Evolutionary conservation across 2,113 vertebrate genomes (phyloP), one percentile per base, ranked within the genome.

Genomic region (Cavia porcellus): DNA sequence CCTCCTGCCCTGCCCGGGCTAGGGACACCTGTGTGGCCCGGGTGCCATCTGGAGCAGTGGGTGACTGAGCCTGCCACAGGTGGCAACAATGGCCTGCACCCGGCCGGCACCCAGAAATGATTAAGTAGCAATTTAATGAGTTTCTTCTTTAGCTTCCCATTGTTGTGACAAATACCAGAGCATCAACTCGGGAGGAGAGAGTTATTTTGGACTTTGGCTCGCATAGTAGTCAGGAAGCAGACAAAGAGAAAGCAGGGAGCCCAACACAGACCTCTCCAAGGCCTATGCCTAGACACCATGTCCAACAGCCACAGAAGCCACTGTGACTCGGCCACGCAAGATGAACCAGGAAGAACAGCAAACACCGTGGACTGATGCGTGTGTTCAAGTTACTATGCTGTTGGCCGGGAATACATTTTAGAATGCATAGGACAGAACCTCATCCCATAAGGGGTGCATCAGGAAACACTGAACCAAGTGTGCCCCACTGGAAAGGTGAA

Each of bases 331-430:
- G 25, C 75, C 32, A 11, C 0, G 4, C 52, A 62, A 55, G 70
- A 32, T 2, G 5, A 35, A 42, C 25, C 70, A 30, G 17, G 0
- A 10, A 52, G 88, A 66, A 42, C 22, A 2, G 38, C 4, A 25
- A 38, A 2, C 7, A 3, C 5, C 5, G 7, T 5, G 2, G 25
- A 5, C 22, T 28, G 50, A 68, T 7, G 7, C 24, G 2, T 1
- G 0, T 14, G 30, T 74, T 7, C 15, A 70, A 2, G 12, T 19
- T 0, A 11, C 9, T 22, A 1, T 5, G 11, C 52, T 30, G 7
- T 17, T 19, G 30, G 5, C 20, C 19, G 0, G 7, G 70, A 47
- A 30, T 35, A 17, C 12, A 38, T 20, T 77, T 4, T 28, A 2
- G 66, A 55, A 22, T 47, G 15, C 2, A 0, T 9, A 20, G 22